Evolutionary conservation across 2,113 vertebrate genomes (phyloP).

Genomic region (Hydropotes inermis): DNA sequence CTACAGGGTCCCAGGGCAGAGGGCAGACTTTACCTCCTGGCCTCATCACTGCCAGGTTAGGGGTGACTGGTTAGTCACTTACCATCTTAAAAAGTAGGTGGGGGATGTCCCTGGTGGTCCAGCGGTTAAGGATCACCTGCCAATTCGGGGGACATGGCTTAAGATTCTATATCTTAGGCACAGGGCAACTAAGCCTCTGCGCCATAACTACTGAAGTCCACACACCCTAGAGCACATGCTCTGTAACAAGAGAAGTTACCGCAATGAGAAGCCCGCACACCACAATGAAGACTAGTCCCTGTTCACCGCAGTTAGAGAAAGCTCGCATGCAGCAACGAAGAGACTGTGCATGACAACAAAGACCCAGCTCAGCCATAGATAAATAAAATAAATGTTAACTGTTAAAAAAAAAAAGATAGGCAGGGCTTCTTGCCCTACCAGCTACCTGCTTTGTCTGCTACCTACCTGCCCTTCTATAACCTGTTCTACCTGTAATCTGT

Average conservation of each 20-base stretch:
- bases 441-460: background rate
- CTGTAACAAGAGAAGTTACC: background rate
- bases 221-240: background rate
- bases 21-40: background rate
- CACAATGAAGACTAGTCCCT: background rate
- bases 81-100: background rate
- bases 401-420: background rate
- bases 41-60: background rate
- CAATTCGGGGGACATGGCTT: background rate
- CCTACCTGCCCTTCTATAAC: background rate
- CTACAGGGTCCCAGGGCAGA: too few species aligned
- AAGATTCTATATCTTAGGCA: background rate
- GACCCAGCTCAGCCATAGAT: background rate
- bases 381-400: background rate
- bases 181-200: background rate
- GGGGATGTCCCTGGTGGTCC: background rate
- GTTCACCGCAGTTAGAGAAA: background rate
- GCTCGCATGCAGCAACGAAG: rapidly evolving
- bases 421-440: background rate
- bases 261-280: rapidly evolving
- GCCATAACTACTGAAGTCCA: background rate
- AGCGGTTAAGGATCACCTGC: background rate
- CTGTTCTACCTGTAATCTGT: background rate
- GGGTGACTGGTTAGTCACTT: background rate
- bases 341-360: background rate